A percentile compares a stretch with the other conserved stretches of the same genome.
Conservation (phyloP, 1,140 invertebrate genomes). For the Drosophila pseudoobscura region DNA sequence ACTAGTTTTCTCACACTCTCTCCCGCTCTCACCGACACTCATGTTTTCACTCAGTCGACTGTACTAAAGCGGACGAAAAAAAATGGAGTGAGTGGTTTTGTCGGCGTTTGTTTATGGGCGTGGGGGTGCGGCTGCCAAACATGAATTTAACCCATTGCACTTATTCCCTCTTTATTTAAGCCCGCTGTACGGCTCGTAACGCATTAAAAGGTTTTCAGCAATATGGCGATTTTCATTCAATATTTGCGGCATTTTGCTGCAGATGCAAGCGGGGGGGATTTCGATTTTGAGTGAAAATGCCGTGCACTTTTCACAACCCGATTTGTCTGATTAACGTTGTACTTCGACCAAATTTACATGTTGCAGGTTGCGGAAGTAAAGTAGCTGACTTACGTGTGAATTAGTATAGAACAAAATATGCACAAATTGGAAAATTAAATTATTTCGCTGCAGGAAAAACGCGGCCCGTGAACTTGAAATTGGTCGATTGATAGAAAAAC, state of each 20-base stretch:
- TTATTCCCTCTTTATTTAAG: constrained; percentile 14
- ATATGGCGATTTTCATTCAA: constrained; percentile 75
- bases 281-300: constrained; percentile 28
- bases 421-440: constrained; percentile 47
- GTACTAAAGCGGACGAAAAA: constrained; percentile 76
- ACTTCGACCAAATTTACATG: not conserved
- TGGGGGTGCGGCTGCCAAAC: constrained; percentile 33
- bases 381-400: constrained; percentile 47
- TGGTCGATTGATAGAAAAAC: too few species aligned
- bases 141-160: constrained; percentile 13
- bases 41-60: constrained; percentile 71
- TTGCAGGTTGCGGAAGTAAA: too few species aligned
- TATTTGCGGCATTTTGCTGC: constrained; percentile 66
- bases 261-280: constrained; percentile 53
- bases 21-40: constrained; percentile 14
- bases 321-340: not conserved
- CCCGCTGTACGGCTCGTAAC: not conserved
- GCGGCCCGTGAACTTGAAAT: not conserved
- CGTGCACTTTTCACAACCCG: constrained; percentile 4
- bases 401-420: constrained; percentile 24
- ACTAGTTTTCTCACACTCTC: constrained; percentile 49
- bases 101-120: constrained; percentile 80
- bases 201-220: constrained; percentile 29
- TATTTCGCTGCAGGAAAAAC: constrained; percentile 50
- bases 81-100: constrained; percentile 55